Base-by-base conservation (phyloP, 2,888 invertebrate genomes). In the Syritta pipiens region DNA sequence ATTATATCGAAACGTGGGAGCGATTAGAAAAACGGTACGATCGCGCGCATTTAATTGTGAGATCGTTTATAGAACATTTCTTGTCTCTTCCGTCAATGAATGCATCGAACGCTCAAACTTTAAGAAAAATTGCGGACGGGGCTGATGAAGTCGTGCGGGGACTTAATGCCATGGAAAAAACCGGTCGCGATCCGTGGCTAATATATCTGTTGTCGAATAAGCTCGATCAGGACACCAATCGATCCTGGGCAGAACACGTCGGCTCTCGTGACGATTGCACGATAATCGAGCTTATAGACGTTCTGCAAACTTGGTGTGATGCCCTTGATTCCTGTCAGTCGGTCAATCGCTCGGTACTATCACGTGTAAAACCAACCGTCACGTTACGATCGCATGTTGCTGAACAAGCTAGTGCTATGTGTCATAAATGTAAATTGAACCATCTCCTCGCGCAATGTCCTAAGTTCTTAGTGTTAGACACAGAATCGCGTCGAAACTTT, bases 401-500 rank as follows among this genome's bases (percentile, higher is more conserved):
- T n/a, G n/a, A n/a, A n/a, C n/a, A n/a, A n/a, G n/a, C n/a, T n/a
- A n/a, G n/a, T n/a, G n/a, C n/a, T n/a, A n/a, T n/a, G 7, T 26
- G 26, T 26, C 26, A 4, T 5, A 26, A 26, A 7, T 26, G 26
- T 26, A 26, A 26, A 26, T 5, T 26, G 26, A 26, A 26, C 7
- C 26, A 26, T 26, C 26, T 26, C 4, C 7, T 26, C 4, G 26
- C 26, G 4, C 26, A 26, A 7, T 26, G 26, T 26, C 26, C 26
- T 7, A 26, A 26, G 26, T 26, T 26, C 7, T 26, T 26, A 7
- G 26, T 69, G 69, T 46, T 81, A 69, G 74, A 81, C 4, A 26
- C 26, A 26, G 26, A 26, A 5, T 26, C 26, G 26, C 26, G 26
- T 26, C 26, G 26, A 26, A 26, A 26, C 83, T n/a, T n/a, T n/a